Evolutionary conservation across 2,797 vertebrate genomes (phyloP), one percentile per base, ranked within the genome.

Genomic region (Scolopax bukidnonensis): DNA sequence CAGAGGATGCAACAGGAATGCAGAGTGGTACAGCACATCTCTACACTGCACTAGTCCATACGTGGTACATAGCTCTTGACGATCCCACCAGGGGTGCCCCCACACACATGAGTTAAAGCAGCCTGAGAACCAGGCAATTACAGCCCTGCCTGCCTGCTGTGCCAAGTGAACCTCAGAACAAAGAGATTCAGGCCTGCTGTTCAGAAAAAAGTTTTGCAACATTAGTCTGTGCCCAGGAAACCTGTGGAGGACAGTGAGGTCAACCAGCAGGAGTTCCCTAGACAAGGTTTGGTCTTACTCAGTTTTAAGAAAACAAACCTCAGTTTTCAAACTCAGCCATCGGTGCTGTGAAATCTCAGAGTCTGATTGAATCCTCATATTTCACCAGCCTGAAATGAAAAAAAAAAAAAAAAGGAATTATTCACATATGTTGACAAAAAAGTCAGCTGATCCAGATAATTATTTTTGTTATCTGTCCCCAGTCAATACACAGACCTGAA

Each of bases 71-170:
- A 40, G 59, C n/a, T 53, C 21, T 11, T 1, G 0, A 2, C 0
- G 27, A 63, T 56, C 63, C 81, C 64, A 47, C 63, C 13, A 6
- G 67, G 40, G 47, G n/a, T 84, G 70, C 63, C 63, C 57, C 47
- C 33, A 4, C 9, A 9, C 40, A 24, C 33, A 16, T 1, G 6
- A 73, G 71, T 38, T 59, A 57, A 24, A 87, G 77, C 92, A 90
- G 92, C 63, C 78, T 76, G 74, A 89, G 89, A 92, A 73, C 11
- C 74, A 36, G 74, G 78, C 63, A 69, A 9, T 41, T 54, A 59
- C 40, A 92, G 75, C 68, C 71, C 54, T 84, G 77, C 41, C 79
- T 88, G 85, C 90, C 84, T 82, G 70, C 94, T 73, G 84, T 65
- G 89, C 82, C 89, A 82, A 74, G 47, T 40, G 77, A 92, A 63